Percentiles rank a stretch among this genome's conserved stretches.
phyloP scores from a whole-genome alignment of 2,797 vertebrate species.

The Euthynnus affinis region DNA sequence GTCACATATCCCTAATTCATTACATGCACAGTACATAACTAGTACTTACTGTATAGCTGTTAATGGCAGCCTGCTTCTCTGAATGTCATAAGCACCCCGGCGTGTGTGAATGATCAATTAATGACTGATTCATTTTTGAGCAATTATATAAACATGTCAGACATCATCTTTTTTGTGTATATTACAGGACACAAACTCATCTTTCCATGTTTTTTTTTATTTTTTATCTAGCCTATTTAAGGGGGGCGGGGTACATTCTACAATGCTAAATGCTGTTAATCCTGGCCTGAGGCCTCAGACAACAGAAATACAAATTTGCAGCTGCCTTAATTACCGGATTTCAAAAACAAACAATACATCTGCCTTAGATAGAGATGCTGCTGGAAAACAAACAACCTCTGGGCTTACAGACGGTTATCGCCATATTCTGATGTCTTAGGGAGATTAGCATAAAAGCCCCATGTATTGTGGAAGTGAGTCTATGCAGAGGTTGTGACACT shows the following conservation, averaged over 20 bases:
- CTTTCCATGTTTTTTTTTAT: slow-evolving; percentile 58
- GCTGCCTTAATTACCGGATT: slow-evolving; percentile 85
- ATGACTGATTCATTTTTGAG: slow-evolving; percentile 38
- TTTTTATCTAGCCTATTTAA: slow-evolving; percentile 76
- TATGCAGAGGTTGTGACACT: slow-evolving; percentile 52
- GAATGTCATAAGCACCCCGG: not conserved
- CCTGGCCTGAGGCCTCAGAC: slow-evolving; percentile 81
- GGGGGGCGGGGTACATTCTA: slow-evolving; percentile 67
- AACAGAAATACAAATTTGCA: slow-evolving; percentile 85
- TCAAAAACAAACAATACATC: slow-evolving; percentile 83
- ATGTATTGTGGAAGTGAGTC: slow-evolving; percentile 38
- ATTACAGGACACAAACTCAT: slow-evolving; percentile 70
- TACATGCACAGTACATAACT: not conserved
- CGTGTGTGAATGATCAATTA: slow-evolving; percentile 43
- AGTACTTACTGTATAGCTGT: not conserved
- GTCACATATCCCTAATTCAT: not conserved
- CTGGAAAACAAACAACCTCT: slow-evolving; percentile 79
- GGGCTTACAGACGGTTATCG: slow-evolving; percentile 69
- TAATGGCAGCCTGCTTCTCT: slow-evolving; percentile 7
- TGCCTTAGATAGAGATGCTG: slow-evolving; percentile 77
- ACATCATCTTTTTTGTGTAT: slow-evolving; percentile 40
- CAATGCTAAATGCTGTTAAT: slow-evolving; percentile 86
- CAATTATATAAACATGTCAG: slow-evolving; percentile 60
- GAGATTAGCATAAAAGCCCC: slow-evolving; percentile 58
- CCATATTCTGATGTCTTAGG: slow-evolving; percentile 69